Conservation (phyloP, 1,140 invertebrate species). For the Eciton burchellii region DNA sequence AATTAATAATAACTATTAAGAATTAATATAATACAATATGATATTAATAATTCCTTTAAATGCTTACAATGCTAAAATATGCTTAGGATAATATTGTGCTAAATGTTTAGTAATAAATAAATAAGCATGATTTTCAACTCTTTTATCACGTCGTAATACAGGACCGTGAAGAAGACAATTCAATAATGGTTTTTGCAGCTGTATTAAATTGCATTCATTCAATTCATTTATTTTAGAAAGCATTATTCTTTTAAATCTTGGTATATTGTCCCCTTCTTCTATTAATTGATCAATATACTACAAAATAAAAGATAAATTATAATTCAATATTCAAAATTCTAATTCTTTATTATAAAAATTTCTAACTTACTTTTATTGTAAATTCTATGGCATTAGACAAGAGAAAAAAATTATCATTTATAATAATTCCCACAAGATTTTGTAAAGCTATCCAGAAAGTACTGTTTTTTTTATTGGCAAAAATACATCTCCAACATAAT, state of each 20-base stretch:
- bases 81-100: slow-evolving; percentile 39
- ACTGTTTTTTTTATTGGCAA: slow-evolving; percentile 74
- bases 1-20: no score
- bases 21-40: no score
- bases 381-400: slow-evolving; percentile 28
- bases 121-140: slow-evolving; percentile 72
- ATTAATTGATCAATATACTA: slow-evolving; percentile 74
- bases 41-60: slow-evolving; percentile 1
- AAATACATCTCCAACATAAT: slow-evolving; percentile 74
- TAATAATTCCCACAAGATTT: slow-evolving; percentile 67
- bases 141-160: slow-evolving; percentile 74
- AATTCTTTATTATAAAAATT: neutral
- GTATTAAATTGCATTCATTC: slow-evolving; percentile 22
- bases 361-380: slow-evolving; percentile 66
- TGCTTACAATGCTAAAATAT: slow-evolving; percentile 59
- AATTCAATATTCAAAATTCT: slow-evolving; percentile 7
- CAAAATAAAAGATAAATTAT: slow-evolving; percentile 38
- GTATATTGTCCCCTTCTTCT: slow-evolving; percentile 70
- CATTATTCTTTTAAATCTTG: slow-evolving; percentile 74
- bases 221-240: slow-evolving; percentile 70
- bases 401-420: slow-evolving; percentile 67
- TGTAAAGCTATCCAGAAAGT: slow-evolving; percentile 73
- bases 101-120: slow-evolving; percentile 60
- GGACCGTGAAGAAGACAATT: slow-evolving; percentile 77
- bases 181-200: slow-evolving; percentile 66